A percentile compares a stretch with the other conserved stretches of the same genome.
phyloP scores from a whole-genome alignment of 2,113 vertebrate species.

The Brevimyrus niger region DNA sequence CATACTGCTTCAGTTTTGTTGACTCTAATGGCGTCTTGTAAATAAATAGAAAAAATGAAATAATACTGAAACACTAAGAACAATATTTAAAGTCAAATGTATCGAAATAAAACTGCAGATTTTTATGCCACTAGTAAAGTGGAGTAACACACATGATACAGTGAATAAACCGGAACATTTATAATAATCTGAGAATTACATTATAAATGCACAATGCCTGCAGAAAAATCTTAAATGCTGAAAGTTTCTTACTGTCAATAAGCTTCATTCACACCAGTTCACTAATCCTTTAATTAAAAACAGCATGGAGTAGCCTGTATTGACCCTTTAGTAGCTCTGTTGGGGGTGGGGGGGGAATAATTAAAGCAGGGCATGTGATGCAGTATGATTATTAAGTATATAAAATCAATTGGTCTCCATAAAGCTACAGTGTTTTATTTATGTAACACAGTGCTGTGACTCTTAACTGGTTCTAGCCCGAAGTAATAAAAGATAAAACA shows the following conservation, averaged over 20 bases:
- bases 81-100: neutral
- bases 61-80: neutral
- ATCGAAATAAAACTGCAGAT: neutral
- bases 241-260: neutral
- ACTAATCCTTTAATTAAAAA: constrained; percentile 8
- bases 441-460: neutral
- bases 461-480: neutral
- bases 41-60: neutral
- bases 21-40: neutral
- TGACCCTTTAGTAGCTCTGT: neutral
- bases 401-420: neutral
- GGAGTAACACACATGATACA: neutral
- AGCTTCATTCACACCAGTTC: neutral
- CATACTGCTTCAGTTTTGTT: neutral
- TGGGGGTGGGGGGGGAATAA: neutral
- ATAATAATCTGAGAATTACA: neutral
- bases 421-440: neutral
- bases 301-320: neutral
- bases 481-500: neutral
- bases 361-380: neutral
- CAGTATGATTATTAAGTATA: neutral
- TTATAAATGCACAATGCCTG: neutral
- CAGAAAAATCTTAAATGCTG: neutral
- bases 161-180: neutral
- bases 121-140: neutral